Evolutionary conservation across 1,140 invertebrate genomes (phyloP), one percentile per base, ranked within the genome.

Genomic region (Drosophila equinoxialis): DNA sequence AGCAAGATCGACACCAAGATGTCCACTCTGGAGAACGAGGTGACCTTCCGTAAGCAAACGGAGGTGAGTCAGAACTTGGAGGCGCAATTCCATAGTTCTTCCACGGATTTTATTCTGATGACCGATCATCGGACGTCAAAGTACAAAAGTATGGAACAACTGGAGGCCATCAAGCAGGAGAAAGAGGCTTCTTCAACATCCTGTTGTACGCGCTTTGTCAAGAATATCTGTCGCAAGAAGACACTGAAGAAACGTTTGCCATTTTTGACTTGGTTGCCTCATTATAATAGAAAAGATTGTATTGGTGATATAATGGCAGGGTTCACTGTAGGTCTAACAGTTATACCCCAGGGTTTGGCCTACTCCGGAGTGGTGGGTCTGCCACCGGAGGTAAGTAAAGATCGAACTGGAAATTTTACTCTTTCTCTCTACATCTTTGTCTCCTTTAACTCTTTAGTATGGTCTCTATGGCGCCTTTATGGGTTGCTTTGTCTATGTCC

Each of bases 381-480:
- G 73, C 96, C 95, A 5, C 92, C 95, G 1, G 93, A 96, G 75
- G 91, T 90, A 26, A 73, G 79, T 69, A 8, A 20, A 3, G 14
- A 45, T 7, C 6, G 14, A 7, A 4, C 10, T 7, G 26, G n/a
- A 35, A 14, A 23, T 5, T 4, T 13, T 8, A 17, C 4, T 11
- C 4, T 11, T 20, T 8, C 30, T 45, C 8, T 10, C 10, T 11
- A 41, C 37, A 2, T 7, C 8, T 20, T 6, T n/a, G 85, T 17
- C 5, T 8, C 14, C 14, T 51, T 39, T 13, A 39, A 37, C 33
- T 85, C 8, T 73, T 1, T 33, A 92, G 95, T 96, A 97, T 91
- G 98, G 98, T 54, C 94, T 99, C 0, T 99, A 99, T 91, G 96
- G 97, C 33, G 96, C 97, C 1, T 98, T 98, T 91, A 93, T 98